A percentile compares a stretch with the other conserved stretches of the same genome.
These are phyloP conservation scores for Gastrophysa polygoni DNA, from an alignment of 2,888 invertebrate genomes.

Conservation along the genomic window DNA sequence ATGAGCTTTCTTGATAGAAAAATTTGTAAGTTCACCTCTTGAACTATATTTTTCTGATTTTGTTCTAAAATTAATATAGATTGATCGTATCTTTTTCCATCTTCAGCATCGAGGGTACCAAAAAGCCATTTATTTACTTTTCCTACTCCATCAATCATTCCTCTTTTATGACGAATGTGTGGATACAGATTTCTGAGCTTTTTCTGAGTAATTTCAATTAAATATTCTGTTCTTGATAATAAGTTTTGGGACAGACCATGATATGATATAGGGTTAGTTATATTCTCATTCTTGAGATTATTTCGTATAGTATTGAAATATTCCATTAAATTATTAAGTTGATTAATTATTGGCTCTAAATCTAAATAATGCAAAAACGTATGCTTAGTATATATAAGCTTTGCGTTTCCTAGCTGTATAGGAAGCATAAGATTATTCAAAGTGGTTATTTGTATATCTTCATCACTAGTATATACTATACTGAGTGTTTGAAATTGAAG, in stretches of 20 bases:
- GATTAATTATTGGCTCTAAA: neutral
- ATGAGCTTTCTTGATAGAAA: too few species aligned
- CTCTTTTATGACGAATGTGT: conserved; percentile 12
- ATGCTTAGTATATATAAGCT: neutral
- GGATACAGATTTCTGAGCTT: neutral
- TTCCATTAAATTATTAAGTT: neutral
- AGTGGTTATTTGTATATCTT: too few species aligned
- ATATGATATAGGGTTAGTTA: neutral
- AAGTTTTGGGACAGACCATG: neutral
- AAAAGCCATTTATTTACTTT: conserved; percentile 22
- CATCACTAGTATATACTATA: neutral
- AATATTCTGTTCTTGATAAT: conserved; percentile 1
- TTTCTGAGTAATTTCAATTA: neutral
- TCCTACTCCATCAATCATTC: conserved; percentile 15
- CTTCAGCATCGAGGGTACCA: too few species aligned
- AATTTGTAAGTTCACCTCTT: too few species aligned
- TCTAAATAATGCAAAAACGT: conserved; percentile 7
- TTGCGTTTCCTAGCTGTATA: too few species aligned
- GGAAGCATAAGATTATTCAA: too few species aligned
- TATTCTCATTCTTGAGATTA: neutral
- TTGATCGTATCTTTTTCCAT: too few species aligned
- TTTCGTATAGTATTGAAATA: neutral
- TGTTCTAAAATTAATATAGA: too few species aligned
- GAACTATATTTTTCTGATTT: too few species aligned
- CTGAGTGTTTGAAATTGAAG: neutral